Evolutionary conservation across 64 coral and sea anemone species (phyloP).

Genomic region (Porites lutea): DNA sequence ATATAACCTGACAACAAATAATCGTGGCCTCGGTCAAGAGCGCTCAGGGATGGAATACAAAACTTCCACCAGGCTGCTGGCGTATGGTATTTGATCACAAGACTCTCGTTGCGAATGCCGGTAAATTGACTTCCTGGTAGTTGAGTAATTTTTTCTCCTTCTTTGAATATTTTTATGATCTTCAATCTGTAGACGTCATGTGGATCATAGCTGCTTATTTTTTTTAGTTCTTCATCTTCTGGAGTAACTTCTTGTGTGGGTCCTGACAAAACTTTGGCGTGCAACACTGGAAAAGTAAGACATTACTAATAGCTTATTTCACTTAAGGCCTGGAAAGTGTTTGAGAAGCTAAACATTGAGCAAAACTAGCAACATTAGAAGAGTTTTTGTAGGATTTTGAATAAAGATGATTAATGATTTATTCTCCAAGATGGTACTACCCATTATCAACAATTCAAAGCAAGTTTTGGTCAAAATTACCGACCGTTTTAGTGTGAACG

Average conservation of each 20-base stretch:
- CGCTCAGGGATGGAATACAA: background rate
- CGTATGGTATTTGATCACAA: background rate
- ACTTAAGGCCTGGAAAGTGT: too few species aligned
- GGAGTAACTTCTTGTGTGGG: background rate
- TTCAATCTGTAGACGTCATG: conserved; percentile 18
- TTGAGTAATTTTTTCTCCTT: background rate
- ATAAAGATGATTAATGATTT: too few species aligned
- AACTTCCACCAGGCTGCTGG: background rate
- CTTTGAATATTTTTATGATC: conserved; percentile 22
- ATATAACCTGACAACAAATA: background rate
- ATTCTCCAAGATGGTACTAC: too few species aligned
- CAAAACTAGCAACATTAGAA: too few species aligned
- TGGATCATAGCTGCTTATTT: background rate
- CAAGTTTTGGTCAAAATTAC: too few species aligned
- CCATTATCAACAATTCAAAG: too few species aligned
- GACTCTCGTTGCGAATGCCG: background rate
- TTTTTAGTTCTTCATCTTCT: background rate
- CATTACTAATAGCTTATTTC: background rate
- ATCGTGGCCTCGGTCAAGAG: background rate
- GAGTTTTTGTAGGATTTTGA: too few species aligned
- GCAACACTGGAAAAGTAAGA: background rate
- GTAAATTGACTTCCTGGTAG: background rate
- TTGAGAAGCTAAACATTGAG: too few species aligned
- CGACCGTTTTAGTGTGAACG: too few species aligned
- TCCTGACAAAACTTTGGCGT: conserved; percentile 4